Evolutionary conservation across 2,113 vertebrate genomes (phyloP).

Genomic region (Vanacampus margaritifer): DNA sequence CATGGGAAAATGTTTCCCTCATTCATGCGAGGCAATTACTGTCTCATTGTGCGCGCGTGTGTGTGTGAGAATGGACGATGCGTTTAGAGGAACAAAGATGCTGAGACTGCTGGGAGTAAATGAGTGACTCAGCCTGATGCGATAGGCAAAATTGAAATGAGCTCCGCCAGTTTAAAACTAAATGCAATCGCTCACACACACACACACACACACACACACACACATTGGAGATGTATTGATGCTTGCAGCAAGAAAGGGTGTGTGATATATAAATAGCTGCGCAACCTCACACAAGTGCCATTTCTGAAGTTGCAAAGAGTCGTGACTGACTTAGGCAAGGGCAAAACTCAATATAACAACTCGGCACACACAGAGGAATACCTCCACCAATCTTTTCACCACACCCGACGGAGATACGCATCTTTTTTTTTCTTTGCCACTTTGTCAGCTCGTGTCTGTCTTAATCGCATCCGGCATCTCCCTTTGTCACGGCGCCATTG

Average conservation of each 20-base stretch:
- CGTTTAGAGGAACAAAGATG: slow-evolving; percentile 19
- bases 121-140: slow-evolving; percentile 57
- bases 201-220: slow-evolving; percentile 8
- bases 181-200: not conserved
- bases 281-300: slow-evolving; percentile 59
- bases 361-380: slow-evolving; percentile 3
- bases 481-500: slow-evolving; percentile 39
- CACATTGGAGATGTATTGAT: slow-evolving; percentile 27
- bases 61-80: not conserved
- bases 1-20: slow-evolving; percentile 19
- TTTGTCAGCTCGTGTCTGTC: slow-evolving; percentile 39
- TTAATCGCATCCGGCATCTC: slow-evolving; percentile 24
- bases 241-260: slow-evolving; percentile 40
- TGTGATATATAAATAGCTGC: slow-evolving; percentile 69
- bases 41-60: not conserved
- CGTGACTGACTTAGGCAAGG: slow-evolving; percentile 61
- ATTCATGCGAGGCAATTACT: slow-evolving; percentile 11
- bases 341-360: slow-evolving; percentile 35
- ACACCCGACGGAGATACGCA: slow-evolving; percentile 29
- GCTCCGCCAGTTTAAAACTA: slow-evolving; percentile 17
- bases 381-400: slow-evolving; percentile 16
- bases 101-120: slow-evolving; percentile 25
- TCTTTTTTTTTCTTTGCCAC: slow-evolving; percentile 19
- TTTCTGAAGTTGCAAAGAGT: slow-evolving; percentile 58
- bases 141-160: slow-evolving; percentile 51